Percentiles rank a stretch among this genome's conserved stretches.
phyloP scores from a whole-genome alignment of 2,113 vertebrate genomes.

The Clinocottus analis region DNA sequence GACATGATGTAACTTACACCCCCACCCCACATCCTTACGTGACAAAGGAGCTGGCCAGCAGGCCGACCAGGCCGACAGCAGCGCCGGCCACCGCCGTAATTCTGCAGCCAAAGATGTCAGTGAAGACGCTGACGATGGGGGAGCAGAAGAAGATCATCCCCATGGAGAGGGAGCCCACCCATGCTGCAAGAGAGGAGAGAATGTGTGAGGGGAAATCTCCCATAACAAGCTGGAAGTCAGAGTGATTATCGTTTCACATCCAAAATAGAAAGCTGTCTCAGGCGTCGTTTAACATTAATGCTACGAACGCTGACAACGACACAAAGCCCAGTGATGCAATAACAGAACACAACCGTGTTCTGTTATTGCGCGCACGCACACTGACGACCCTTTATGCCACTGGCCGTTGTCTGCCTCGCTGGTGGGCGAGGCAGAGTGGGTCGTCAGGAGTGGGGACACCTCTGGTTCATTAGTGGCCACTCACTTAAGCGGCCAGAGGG shows the following conservation, averaged over 20 bases:
- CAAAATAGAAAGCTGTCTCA: neutral
- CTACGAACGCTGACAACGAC: neutral
- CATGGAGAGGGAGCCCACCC: constrained; percentile 96
- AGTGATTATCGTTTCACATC: neutral
- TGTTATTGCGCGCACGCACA: too few species aligned
- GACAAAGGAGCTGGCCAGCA: constrained; percentile 95
- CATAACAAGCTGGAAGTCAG: neutral
- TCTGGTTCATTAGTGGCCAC: too few species aligned
- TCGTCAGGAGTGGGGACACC: too few species aligned
- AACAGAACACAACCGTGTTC: too few species aligned
- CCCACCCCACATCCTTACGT: constrained; percentile 81
- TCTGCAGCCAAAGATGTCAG: constrained; percentile 92
- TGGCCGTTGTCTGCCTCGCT: too few species aligned
- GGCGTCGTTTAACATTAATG: neutral
- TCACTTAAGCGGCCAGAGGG: too few species aligned
- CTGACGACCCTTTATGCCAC: too few species aligned
- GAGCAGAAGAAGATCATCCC: constrained; percentile 99
- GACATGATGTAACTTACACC: neutral
- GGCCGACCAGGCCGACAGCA: constrained; percentile 88
- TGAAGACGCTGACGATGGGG: constrained; percentile 95
- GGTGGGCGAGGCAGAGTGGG: too few species aligned
- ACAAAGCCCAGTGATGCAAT: neutral
- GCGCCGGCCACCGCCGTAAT: constrained; percentile 91
- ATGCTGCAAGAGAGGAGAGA: constrained; percentile 83
- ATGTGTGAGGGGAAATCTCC: constrained; percentile 3